These are phyloP conservation scores for Pristiophorus japonicus DNA, from an alignment of 2,113 vertebrate species.

Conservation along the genomic window DNA sequence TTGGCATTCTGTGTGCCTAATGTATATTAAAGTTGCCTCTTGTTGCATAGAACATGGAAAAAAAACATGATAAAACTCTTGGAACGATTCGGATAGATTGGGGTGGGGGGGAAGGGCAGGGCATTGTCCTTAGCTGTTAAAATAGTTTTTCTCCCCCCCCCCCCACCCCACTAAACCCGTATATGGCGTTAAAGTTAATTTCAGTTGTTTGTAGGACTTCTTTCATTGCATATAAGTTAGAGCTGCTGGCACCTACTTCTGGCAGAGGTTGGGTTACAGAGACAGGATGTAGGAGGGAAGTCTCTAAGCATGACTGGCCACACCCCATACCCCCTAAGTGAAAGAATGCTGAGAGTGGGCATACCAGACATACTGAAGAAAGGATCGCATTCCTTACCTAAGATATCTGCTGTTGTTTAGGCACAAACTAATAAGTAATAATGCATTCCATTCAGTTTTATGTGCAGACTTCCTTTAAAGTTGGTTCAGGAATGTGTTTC, in stretches of 20 bases:
- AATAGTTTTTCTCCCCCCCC: not conserved
- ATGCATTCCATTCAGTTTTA: constrained; percentile 37
- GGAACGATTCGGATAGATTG: not conserved
- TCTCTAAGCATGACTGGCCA: constrained; percentile 23
- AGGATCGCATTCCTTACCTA: constrained; percentile 35
- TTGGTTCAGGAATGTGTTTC: constrained; percentile 24
- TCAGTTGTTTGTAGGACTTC: not conserved
- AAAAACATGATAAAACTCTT: not conserved
- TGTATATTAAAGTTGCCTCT: not conserved
- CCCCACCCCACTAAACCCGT: not conserved
- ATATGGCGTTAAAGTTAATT: not conserved
- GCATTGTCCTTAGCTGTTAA: not conserved
- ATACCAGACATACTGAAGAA: constrained; percentile 33
- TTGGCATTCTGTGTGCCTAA: not conserved
- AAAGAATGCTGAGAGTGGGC: constrained; percentile 28
- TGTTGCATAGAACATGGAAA: not conserved
- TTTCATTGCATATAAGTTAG: not conserved
- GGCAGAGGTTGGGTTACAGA: not conserved
- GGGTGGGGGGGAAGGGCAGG: no score
- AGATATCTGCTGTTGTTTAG: constrained; percentile 35
- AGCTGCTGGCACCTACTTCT: not conserved
- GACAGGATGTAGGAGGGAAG: constrained; percentile 24
- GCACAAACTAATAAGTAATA: constrained; percentile 26
- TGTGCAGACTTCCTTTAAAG: constrained; percentile 36
- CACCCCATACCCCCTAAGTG: constrained; percentile 24